Base-by-base conservation (phyloP, 53 echinoderm and acorn worm genomes). In the Luidia sarsii region DNA sequence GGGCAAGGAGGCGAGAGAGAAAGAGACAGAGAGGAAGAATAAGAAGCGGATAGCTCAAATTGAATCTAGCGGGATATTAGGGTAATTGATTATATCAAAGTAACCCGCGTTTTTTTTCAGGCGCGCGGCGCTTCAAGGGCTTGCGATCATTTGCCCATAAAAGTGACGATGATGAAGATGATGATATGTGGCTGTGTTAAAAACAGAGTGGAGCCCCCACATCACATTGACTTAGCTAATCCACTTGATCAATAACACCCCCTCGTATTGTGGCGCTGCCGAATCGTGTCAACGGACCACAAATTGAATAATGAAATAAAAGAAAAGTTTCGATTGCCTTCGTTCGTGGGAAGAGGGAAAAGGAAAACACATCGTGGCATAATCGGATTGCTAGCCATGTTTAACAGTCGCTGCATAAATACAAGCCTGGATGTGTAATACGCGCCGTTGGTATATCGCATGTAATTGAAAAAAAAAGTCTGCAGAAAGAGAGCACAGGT, bases 61-160 rank as follows among this genome's bases (percentile, higher is more conserved):
- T 55, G 38, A 72, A 77, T 60, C 60, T 77, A 77, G 77, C 77
- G 61, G 77, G 11, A 61, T 77, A 74, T 74, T 37, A 24, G 57
- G 25, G 56, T 74, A 77, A 77, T 77, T 77, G 77, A 77, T 77
- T 77, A 60, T 29, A 41, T n/a, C 61, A 48, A 29, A 33, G 61
- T 45, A 60, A 77, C 77, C 16, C 30, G 28, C 30, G 41, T 38
- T n/a, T 38, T 61, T 30, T 33, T 64, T 33, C 31, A 28, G 19
- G 10, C 33, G 16, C 5, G 14, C 6, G 39, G 20, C 20, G 19
- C 65, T 35, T 35, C 34, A 35, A 8, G 20, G 20, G 21, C 65
- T 65, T 41, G 6, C 23, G 13, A 61, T 61, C 33, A 61, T 59
- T 59, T 30, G 31, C 63, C 5, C 36, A 63, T 35, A 25, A 7